Evolutionary conservation across 2,888 invertebrate genomes (phyloP), one percentile per base, ranked within the genome.

Genomic region (Dichetophora obliterata): DNA sequence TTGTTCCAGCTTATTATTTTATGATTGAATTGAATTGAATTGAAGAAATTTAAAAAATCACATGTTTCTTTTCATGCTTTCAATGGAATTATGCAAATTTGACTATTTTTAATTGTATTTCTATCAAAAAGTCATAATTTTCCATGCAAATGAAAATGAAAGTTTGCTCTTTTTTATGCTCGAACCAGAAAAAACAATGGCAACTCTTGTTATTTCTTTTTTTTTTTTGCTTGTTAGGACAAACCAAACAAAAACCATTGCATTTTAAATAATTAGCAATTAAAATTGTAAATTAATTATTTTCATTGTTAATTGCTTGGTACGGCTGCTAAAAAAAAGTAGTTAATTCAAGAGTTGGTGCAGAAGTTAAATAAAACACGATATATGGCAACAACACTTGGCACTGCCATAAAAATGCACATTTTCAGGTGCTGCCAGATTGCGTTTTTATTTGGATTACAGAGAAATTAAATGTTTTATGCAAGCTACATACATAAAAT

Each of bases 61-160:
- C 43, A 59, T 59, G 24, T 27, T 24, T 16, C 14, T 27, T 27
- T 59, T 27, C 59, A 59, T 59, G 59, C 24, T 59, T 59, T 22
- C 11, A 19, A 66, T 14, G n/a, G 19, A 37, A 6, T 66, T 19
- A 24, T 63, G 19, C 24, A 31, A 63, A 27, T 27, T 63, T 43
- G 43, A 43, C 43, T 43, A 43, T 43, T 43, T 63, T 4, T 61
- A 61, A 61, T 19, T 24, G 61, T 27, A 34, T 9, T 43, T 2
- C 4, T 11, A 43, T 14, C 16, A n/a, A 43, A 11, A 68, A 50
- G 48, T 22, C 70, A 70, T 54, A 57, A 43, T 48, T 68, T 68
- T 68, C 8, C 68, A 68, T 68, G 48, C 24, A 68, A 68, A 27
- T 65, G 24, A 66, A 68, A 68, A 68, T 68, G 68, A 68, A 50